Evolutionary conservation across 2,797 vertebrate species (phyloP).

Genomic region (Natrix natrix): DNA sequence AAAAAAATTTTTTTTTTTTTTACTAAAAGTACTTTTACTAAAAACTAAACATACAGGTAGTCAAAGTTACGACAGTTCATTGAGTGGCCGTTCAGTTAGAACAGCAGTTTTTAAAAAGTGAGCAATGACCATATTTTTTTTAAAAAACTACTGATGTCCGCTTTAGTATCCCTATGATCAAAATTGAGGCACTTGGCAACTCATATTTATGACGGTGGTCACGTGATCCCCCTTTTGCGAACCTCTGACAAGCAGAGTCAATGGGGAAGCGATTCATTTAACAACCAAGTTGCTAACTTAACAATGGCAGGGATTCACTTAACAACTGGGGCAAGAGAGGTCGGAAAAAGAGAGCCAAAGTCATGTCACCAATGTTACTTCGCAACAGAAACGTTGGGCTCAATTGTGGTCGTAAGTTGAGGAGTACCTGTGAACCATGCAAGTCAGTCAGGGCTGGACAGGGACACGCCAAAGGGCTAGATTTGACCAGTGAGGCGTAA

Average conservation of each 20-base stretch:
- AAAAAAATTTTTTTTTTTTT: too few species aligned
- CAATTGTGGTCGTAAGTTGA: not conserved
- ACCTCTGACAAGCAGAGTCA: not conserved
- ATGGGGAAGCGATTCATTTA: not conserved
- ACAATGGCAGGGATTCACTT: not conserved
- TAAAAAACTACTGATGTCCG: too few species aligned
- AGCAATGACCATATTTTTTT: not conserved
- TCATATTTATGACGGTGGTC: not conserved
- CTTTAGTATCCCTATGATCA: not conserved
- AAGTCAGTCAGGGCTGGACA: rapidly evolving
- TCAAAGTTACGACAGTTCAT: not conserved
- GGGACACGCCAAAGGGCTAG: not conserved
- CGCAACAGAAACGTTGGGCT: not conserved
- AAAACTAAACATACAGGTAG: not conserved
- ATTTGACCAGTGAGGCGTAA: too few species aligned
- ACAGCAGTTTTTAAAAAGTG: not conserved
- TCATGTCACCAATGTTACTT: not conserved
- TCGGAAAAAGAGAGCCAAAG: not conserved
- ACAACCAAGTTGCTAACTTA: not conserved
- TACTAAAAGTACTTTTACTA: not conserved
- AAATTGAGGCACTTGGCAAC: not conserved
- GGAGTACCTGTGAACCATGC: not conserved
- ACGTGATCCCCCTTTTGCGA: rapidly evolving
- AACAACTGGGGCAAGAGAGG: not conserved
- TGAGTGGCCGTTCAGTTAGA: not conserved